Conservation (phyloP, 2,888 invertebrate genomes). For the Axea sp. region DNA sequence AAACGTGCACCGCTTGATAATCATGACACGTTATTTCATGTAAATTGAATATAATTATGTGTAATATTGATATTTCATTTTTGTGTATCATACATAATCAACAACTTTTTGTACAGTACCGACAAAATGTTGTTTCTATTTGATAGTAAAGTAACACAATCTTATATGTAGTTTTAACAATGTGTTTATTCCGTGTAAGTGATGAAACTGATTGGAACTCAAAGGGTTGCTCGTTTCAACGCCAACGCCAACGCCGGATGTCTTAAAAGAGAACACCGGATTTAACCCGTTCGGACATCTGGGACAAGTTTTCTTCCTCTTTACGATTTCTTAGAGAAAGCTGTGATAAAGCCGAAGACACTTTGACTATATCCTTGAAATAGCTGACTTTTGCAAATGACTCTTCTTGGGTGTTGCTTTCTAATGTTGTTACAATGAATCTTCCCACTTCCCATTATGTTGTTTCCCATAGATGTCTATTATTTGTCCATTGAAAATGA, state of each 20-base stretch:
- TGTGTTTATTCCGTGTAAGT: too few species aligned
- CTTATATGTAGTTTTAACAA: too few species aligned
- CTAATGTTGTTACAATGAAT: conserved; percentile 30
- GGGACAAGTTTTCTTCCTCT: conserved; percentile 42
- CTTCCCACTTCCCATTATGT: conserved; percentile 8
- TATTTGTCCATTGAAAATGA: background rate
- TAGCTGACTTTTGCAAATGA: conserved; percentile 33
- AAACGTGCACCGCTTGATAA: too few species aligned
- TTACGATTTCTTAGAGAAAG: conserved; percentile 35
- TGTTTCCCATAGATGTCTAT: background rate
- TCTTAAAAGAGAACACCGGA: conserved; percentile 49
- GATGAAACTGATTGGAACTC: too few species aligned
- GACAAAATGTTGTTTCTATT: too few species aligned
- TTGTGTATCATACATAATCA: too few species aligned
- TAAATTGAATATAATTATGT: too few species aligned
- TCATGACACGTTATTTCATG: too few species aligned
- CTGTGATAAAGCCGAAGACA: conserved; percentile 22
- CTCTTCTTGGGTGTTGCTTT: conserved; percentile 30
- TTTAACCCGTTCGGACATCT: conserved; percentile 40
- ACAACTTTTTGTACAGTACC: too few species aligned
- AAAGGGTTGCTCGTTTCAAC: too few species aligned
- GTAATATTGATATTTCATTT: too few species aligned
- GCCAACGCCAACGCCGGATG: conserved; percentile 41
- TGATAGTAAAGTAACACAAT: too few species aligned
- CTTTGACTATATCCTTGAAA: conserved; percentile 15